Conservation (phyloP, 1,140 invertebrate species). For the Manduca sexta region DNA sequence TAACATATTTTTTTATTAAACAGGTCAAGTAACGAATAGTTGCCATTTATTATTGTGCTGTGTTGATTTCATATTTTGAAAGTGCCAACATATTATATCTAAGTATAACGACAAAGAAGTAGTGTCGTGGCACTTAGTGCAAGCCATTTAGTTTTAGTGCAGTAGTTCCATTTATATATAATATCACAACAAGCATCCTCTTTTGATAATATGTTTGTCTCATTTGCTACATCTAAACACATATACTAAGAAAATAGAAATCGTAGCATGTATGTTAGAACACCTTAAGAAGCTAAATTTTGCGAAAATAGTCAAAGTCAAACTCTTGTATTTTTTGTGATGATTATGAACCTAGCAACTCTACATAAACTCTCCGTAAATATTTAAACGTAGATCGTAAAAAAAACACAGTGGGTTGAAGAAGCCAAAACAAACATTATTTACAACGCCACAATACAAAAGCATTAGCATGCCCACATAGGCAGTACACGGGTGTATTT, state of each 20-base stretch:
- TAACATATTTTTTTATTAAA: no score
- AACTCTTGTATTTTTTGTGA: conserved; percentile 64
- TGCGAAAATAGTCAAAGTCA: conserved; percentile 67
- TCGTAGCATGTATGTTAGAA: no score
- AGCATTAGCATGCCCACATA: conserved; percentile 62
- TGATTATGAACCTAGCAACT: conserved; percentile 42
- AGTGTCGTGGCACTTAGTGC: not conserved
- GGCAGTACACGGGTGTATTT: conserved; percentile 51
- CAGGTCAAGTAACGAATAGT: no score
- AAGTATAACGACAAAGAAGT: not conserved
- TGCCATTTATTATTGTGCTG: not conserved
- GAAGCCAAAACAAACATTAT: conserved; percentile 45
- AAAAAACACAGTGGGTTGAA: conserved; percentile 45
- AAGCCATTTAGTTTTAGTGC: conserved; percentile 18
- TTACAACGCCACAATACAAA: conserved; percentile 64
- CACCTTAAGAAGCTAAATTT: conserved; percentile 35
- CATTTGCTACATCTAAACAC: not conserved
- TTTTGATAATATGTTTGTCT: conserved; percentile 14
- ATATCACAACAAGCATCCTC: conserved; percentile 30
- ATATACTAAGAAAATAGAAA: not conserved
- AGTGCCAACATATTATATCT: not conserved
- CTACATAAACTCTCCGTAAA: conserved; percentile 43
- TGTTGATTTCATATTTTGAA: conserved; percentile 2
- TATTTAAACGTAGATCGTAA: conserved; percentile 38
- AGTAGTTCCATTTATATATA: conserved; percentile 1